phyloP scores from a whole-genome alignment of 2,113 vertebrate species.

The Neotoma lepida region DNA sequence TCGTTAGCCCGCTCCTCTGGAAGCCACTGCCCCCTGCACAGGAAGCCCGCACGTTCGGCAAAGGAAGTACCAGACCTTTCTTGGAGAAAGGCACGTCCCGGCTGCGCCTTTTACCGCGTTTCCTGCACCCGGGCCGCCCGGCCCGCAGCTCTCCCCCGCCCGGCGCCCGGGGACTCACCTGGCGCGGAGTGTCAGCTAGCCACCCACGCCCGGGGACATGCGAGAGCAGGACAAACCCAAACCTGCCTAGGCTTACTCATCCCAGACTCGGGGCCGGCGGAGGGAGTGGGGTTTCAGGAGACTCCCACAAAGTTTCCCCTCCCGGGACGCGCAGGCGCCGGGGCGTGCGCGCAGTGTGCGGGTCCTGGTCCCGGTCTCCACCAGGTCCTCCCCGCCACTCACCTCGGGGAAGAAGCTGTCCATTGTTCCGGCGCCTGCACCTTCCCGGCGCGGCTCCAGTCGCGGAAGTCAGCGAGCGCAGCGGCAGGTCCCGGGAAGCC shows the following conservation, averaged over 20 bases:
- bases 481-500: conserved; percentile 57
- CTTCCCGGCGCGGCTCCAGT: conserved; percentile 65
- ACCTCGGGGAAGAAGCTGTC: conserved; percentile 93
- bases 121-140: conserved; percentile 43
- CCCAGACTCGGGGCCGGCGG: not conserved
- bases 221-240: conserved; percentile 51
- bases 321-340: not conserved
- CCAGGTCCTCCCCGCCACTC: conserved; percentile 71
- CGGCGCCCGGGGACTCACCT: conserved; percentile 26
- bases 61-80: conserved; percentile 87
- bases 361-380: not conserved
- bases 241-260: conserved; percentile 58
- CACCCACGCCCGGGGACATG: conserved; percentile 53
- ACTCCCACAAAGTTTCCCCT: conserved; percentile 30
- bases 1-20: conserved; percentile 39
- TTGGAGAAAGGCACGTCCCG: conserved; percentile 75
- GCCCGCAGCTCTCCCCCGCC: not conserved
- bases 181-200: not conserved
- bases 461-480: conserved; percentile 72
- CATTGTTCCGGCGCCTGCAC: conserved; percentile 82
- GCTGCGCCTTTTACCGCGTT: conserved; percentile 8
- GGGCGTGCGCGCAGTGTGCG: not conserved
- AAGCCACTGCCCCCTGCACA: conserved; percentile 70
- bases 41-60: conserved; percentile 82
- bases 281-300: not conserved